These are phyloP conservation scores for Sebastes itinus DNA, from an alignment of 2,797 vertebrate genomes.

Conservation along the genomic window DNA sequence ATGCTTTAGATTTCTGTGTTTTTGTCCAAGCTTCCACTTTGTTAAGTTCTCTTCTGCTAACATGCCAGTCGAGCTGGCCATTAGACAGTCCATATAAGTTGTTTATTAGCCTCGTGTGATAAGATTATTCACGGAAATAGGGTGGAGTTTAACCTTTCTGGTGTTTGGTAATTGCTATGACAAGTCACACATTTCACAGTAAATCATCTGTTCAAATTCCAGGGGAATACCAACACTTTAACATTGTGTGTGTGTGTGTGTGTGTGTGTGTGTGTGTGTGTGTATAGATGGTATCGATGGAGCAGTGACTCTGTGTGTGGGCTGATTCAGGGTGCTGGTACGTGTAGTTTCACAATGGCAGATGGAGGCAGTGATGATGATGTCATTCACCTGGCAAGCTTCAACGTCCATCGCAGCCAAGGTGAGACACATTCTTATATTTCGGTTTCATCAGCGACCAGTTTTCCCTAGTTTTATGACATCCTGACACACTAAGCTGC, in stretches of 20 bases:
- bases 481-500: not conserved
- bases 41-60: not conserved
- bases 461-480: not conserved
- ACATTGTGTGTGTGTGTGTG: not conserved
- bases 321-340: slow-evolving; percentile 54
- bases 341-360: slow-evolving; percentile 86
- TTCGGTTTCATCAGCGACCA: not conserved
- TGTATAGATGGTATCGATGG: slow-evolving; percentile 57
- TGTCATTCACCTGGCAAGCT: slow-evolving; percentile 89
- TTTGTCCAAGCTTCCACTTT: not conserved
- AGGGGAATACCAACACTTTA: slow-evolving; percentile 35
- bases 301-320: slow-evolving; percentile 55
- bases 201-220: slow-evolving; percentile 5
- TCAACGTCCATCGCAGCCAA: slow-evolving; percentile 88
- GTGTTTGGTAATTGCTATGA: not conserved
- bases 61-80: not conserved
- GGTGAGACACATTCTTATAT: slow-evolving; percentile 70
- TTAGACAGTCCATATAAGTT: not conserved
- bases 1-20: not conserved
- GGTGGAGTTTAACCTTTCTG: not conserved
- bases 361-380: slow-evolving; percentile 88
- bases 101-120: not conserved
- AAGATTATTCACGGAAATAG: not conserved
- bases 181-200: not conserved
- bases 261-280: slow-evolving; percentile 20